Conservation (phyloP, 2,888 invertebrate species). For the Panzeria rudis region DNA sequence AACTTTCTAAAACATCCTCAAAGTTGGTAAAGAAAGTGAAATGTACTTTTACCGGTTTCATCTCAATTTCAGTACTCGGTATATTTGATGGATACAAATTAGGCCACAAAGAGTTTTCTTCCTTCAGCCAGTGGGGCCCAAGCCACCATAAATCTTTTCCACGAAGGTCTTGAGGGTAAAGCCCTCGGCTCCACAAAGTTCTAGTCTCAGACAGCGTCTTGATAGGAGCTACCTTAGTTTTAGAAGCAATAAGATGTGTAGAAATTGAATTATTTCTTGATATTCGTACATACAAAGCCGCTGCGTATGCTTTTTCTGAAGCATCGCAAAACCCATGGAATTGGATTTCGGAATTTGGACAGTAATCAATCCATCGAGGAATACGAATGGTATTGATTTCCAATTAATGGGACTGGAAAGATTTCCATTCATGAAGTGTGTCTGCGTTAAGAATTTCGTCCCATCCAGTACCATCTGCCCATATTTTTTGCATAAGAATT, state of each 20-base stretch:
- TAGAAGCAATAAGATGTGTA: neutral
- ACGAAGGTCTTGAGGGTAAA: conserved; percentile 31
- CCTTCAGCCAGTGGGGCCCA: conserved; percentile 41
- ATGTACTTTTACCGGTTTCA: conserved; percentile 16
- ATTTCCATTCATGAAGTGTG: conserved; percentile 36
- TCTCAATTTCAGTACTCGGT: conserved; percentile 14
- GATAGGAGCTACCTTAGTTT: conserved; percentile 15
- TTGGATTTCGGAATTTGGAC: conserved; percentile 13
- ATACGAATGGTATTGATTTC: conserved; percentile 52
- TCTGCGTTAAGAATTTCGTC: conserved; percentile 32
- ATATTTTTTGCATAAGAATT: conserved; percentile 68
- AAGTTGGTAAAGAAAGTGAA: conserved; percentile 8
- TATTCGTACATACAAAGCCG: neutral
- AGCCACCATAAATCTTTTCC: conserved; percentile 52
- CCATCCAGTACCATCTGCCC: conserved; percentile 57
- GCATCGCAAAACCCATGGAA: conserved; percentile 64
- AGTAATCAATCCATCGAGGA: conserved; percentile 59
- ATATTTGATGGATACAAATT: neutral
- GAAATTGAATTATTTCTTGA: neutral
- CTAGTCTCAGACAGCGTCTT: conserved; percentile 1
- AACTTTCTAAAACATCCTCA: conserved; percentile 41
- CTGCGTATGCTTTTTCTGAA: conserved; percentile 9
- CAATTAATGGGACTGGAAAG: conserved; percentile 42
- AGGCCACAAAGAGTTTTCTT: neutral
- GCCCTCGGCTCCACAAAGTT: conserved; percentile 38